These are phyloP conservation scores for Hemibagrus wyckioides DNA, from an alignment of 2,113 vertebrate genomes.

Conservation along the genomic window DNA sequence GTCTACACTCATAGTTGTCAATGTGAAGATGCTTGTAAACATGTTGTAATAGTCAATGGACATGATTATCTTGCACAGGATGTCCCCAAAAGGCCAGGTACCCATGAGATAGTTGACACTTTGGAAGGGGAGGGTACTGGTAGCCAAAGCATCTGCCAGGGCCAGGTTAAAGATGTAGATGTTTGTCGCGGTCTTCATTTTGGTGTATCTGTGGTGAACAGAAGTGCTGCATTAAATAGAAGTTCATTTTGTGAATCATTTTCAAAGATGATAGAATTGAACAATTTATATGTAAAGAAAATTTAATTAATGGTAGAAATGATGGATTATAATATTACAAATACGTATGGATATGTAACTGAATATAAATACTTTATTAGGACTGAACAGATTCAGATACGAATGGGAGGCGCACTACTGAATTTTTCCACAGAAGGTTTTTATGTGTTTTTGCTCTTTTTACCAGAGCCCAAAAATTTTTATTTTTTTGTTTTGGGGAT, in stretches of 20 bases:
- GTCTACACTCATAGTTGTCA: constrained; percentile 98
- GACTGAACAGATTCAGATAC: neutral
- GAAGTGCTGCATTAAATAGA: neutral
- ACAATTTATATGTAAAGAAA: neutral
- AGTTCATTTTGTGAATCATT: neutral
- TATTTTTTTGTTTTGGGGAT: too few species aligned
- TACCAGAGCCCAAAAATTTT: too few species aligned
- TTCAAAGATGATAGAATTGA: neutral
- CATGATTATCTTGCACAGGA: constrained; percentile 93
- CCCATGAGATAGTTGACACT: constrained; percentile 98
- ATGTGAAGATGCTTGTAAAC: constrained; percentile 99
- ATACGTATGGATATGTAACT: neutral
- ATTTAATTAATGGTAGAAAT: neutral
- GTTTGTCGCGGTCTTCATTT: constrained; percentile 99
- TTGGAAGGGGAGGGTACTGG: constrained; percentile 96
- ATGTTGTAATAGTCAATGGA: constrained; percentile 99
- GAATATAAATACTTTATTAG: neutral
- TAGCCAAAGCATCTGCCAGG: constrained; percentile 91
- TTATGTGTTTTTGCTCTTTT: neutral
- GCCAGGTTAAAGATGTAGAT: constrained; percentile 99
- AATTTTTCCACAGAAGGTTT: neutral
- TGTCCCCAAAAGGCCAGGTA: constrained; percentile 93
- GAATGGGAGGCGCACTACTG: neutral
- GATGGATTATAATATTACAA: neutral
- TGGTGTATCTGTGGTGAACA: constrained; percentile 85